These are phyloP conservation scores for Chrysotoxum bicinctum DNA, from an alignment of 2,888 invertebrate species.

Conservation along the genomic window DNA sequence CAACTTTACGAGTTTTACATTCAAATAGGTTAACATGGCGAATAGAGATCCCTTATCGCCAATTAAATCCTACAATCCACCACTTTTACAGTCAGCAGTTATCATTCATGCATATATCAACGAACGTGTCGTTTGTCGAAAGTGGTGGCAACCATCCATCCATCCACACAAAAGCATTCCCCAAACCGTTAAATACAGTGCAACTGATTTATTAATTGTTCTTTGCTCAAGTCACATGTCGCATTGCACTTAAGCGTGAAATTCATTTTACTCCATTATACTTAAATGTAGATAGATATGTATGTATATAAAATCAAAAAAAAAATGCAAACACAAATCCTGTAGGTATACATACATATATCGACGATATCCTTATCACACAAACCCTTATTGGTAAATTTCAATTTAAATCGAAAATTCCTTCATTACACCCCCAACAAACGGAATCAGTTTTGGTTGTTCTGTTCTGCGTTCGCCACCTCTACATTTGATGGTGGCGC, in stretches of 20 bases:
- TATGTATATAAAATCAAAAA: not conserved
- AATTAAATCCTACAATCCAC: slow-evolving; percentile 61
- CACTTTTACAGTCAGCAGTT: slow-evolving; percentile 35
- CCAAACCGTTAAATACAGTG: slow-evolving; percentile 64
- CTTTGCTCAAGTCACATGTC: slow-evolving; percentile 66
- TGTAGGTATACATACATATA: not conserved
- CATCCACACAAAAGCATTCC: slow-evolving; percentile 44
- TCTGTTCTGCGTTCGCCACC: not conserved
- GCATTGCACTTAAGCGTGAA: slow-evolving; percentile 69
- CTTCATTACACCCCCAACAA: slow-evolving; percentile 5
- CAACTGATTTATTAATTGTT: slow-evolving; percentile 71
- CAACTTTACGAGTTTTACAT: not conserved
- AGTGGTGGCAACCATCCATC: slow-evolving; percentile 46
- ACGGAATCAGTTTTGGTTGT: slow-evolving; percentile 37
- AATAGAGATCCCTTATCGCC: slow-evolving; percentile 49
- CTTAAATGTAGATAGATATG: too few relatives aligned
- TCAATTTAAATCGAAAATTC: slow-evolving; percentile 64
- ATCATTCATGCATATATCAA: not conserved
- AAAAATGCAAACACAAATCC: not conserved
- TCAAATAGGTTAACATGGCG: not conserved
- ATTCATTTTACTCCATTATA: slow-evolving; percentile 41
- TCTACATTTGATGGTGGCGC: slow-evolving; percentile 23
- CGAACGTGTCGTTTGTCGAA: slow-evolving; percentile 1
- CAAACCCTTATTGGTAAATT: slow-evolving; percentile 49
- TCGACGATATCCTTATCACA: slow-evolving; percentile 47